These are phyloP conservation scores for Nyctibius grandis DNA, from an alignment of 2,797 vertebrate species.

Conservation along the genomic window DNA sequence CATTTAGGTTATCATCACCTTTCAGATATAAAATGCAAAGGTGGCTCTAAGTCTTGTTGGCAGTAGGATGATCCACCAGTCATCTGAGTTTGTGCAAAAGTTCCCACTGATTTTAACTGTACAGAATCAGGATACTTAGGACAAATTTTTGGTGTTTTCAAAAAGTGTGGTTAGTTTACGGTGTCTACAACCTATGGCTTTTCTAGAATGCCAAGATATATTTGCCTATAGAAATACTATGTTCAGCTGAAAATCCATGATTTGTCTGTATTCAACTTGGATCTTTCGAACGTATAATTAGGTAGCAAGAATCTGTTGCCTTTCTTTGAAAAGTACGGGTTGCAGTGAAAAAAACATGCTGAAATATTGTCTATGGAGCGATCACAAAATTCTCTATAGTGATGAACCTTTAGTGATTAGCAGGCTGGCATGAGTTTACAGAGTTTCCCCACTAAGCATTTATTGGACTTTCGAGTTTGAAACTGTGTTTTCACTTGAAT, in stretches of 20 bases:
- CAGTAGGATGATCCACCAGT: neutral
- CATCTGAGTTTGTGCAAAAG: neutral
- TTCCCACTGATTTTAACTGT: neutral
- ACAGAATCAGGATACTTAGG: neutral
- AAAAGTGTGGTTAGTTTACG: neutral
- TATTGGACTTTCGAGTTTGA: neutral
- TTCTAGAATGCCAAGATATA: neutral
- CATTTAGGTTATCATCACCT: neutral
- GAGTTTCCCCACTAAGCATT: neutral
- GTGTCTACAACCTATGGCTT: neutral
- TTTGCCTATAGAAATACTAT: neutral
- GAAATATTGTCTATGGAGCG: neutral
- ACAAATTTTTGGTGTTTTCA: neutral
- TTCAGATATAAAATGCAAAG: neutral
- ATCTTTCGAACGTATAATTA: neutral
- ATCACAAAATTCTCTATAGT: neutral
- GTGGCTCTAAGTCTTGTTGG: neutral
- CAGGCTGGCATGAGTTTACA: neutral
- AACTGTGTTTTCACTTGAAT: neutral
- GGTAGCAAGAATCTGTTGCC: neutral
- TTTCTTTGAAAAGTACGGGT: neutral
- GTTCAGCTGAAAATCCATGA: neutral
- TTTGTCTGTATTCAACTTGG: neutral
- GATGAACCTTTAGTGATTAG: neutral
- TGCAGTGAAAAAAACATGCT: neutral